Conservation (phyloP, 2,113 vertebrate species). For the Tragulus kanchil region DNA sequence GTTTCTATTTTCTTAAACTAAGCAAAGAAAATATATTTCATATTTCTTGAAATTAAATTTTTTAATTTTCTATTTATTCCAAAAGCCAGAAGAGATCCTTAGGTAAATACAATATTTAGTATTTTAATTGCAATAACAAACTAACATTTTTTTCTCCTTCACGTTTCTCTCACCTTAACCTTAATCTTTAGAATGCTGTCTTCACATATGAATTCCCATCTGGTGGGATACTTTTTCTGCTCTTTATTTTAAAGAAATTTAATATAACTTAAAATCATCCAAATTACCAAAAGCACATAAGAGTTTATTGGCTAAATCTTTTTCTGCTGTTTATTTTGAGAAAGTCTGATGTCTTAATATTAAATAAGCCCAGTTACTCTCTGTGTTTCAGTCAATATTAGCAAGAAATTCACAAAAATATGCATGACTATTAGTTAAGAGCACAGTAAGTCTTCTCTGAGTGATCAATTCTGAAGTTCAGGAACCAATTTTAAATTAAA, state of each 20-base stretch:
- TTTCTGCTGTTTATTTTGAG: background rate
- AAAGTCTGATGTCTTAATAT: background rate
- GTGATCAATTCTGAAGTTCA: constrained; percentile 45
- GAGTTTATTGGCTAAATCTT: background rate
- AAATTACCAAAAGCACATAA: background rate
- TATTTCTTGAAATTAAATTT: background rate
- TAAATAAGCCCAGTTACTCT: background rate
- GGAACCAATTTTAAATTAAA: background rate
- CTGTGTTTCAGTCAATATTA: background rate
- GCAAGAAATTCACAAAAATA: constrained; percentile 43
- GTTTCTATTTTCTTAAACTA: constrained; percentile 31
- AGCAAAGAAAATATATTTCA: background rate
- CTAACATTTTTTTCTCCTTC: background rate
- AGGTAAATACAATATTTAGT: background rate
- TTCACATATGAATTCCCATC: background rate
- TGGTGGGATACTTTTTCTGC: background rate
- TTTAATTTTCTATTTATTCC: background rate
- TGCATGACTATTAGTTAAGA: constrained; percentile 19
- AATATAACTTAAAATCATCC: background rate
- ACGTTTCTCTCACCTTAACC: background rate
- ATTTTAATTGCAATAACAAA: background rate
- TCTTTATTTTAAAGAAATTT: constrained; percentile 5
- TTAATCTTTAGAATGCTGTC: background rate
- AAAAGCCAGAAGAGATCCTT: background rate
- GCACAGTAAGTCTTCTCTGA: background rate